Evolutionary conservation across 2,888 invertebrate species (phyloP).

Genomic region (Lasioglossum vierecki): DNA sequence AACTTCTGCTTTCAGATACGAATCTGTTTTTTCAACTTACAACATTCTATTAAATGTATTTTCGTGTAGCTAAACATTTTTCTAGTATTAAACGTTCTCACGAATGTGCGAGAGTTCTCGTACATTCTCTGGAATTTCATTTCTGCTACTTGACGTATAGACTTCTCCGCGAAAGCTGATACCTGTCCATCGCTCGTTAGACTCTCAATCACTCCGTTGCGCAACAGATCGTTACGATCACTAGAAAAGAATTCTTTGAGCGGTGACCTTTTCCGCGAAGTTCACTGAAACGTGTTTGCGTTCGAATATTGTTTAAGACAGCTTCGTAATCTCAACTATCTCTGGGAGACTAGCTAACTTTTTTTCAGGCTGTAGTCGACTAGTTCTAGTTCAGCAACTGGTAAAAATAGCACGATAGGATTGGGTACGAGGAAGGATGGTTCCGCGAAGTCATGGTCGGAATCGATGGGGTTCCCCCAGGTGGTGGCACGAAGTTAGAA

Average conservation of each 20-base stretch:
- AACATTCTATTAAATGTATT: no score
- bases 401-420: background rate
- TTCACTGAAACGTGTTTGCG: background rate
- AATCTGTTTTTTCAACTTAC: background rate
- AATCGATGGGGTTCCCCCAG: background rate
- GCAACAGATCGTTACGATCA: background rate
- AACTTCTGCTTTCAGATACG: background rate
- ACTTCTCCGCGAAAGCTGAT: background rate
- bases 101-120: background rate
- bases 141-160: background rate
- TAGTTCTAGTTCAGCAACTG: background rate
- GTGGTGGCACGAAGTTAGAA: background rate
- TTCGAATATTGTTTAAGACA: background rate
- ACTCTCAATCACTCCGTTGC: background rate
- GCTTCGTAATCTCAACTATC: background rate
- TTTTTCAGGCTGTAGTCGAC: background rate
- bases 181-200: conserved; percentile 1
- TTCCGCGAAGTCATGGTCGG: background rate
- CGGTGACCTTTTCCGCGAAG: background rate
- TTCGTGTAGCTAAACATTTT: no score
- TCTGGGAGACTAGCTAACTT: background rate
- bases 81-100: background rate
- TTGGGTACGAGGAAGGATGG: background rate
- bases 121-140: background rate
- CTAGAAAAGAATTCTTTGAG: background rate